Evolutionary conservation across 2,888 invertebrate species (phyloP), one percentile per base, ranked within the genome.

Genomic region (Zonitis immaculata): DNA sequence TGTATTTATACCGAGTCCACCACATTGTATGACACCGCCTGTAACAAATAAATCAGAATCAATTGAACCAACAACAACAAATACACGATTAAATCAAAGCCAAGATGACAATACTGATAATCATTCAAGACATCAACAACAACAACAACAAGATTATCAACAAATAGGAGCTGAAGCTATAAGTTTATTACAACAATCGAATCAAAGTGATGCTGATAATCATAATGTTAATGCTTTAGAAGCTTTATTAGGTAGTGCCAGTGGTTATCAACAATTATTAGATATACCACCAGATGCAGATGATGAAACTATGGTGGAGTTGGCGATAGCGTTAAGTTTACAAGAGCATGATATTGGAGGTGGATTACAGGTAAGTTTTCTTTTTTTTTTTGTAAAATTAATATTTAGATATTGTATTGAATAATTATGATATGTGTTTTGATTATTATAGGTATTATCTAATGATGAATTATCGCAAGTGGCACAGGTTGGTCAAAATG

Each of bases 291-390:
- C 92, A n/a, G 95, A 95, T 74, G 93, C 94, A 1, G 95, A 96
- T 70, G 96, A 97, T 73, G 96, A 96, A 74, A 90, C 95, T 0
- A 95, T 97, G 87, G 93, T 97, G 54, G 95, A 96, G 75, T 81
- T 97, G 59, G 97, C 96, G 2, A 95, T 97, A 59, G 96, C 96
- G 0, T 79, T 97, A 1, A 96, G 95, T 64, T 80, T 97, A 25
- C 95, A 96, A 70, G 89, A 90, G 63, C 88, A 89, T 65, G 87
- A 87, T 58, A 78, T 79, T 30, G 70, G 67, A 4, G 82, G 79
- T 5, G 81, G 81, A 55, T 79, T 8, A 79, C 80, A 63, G 78
- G 78, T 18, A 18, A 32, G 8, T 32, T 8, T 12, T 32, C 1
- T 6, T 30, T n/a, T n/a, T 30, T n/a, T n/a, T n/a, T n/a, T n/a